Base-by-base conservation (phyloP, 2,797 vertebrate genomes). In the Setipinna tenuifilis region DNA sequence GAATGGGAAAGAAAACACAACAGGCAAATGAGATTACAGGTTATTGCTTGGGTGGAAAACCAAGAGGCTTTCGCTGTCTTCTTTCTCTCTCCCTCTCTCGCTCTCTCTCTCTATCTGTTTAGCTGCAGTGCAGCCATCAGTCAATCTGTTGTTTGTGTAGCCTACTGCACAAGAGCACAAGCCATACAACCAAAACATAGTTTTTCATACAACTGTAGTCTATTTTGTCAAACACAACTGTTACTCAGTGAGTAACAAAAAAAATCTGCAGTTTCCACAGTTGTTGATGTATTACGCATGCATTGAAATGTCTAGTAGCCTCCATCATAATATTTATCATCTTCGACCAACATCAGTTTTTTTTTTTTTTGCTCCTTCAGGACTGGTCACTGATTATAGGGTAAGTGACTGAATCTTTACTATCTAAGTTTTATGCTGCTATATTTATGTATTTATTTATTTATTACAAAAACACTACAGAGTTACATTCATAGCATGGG, bases 301-400 rank as follows among this genome's bases (percentile, higher is more conserved):
- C 35, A 41, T 41, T 41, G 35, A 71, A 10, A 71, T 71, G 65
- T 71, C 28, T 71, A 14, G 31, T 31, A 71, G n/a, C n/a, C n/a
- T n/a, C n/a, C 12, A 71, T 35, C 3, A 71, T 17, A 59, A 41
- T 31, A 35, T 19, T 21, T 50, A 48, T 54, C 71, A 68, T 1
- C 44, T 83, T 61, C 4, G 59, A 31, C 10, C 41, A 0, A 68
- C 11, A 14, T 59, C 35, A 50, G 31, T 21, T 23, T 83, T 54
- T 81, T 31, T 21, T 23, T 83, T 54, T 81, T 31, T 87, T 41
- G 5, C 19, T 31, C 93, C 93, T 82, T 19, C 90, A 97, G 97
- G 95, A 41, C 91, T 96, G 62, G 93, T 97, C 89, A 97, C 97
- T 23, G 97, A 97, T 88, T 97, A 97, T 75, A 94, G 97, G 93